phyloP scores from a whole-genome alignment of 2,797 vertebrate species.

The Tadarida brasiliensis region DNA sequence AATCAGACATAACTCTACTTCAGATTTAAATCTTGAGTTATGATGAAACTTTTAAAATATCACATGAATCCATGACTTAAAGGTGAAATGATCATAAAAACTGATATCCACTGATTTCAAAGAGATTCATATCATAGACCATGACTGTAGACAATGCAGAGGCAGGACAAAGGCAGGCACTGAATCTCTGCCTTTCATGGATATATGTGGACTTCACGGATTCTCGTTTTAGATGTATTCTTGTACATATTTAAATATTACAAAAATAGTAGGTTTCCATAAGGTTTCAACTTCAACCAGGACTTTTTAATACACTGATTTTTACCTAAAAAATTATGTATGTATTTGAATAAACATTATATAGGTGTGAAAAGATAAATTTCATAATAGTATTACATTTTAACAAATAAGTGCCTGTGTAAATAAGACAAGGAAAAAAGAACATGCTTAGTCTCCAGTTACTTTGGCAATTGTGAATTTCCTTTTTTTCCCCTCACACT shows the following conservation, averaged over 20 bases:
- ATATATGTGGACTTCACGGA: not conserved
- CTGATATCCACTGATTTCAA: not conserved
- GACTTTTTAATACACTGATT: not conserved
- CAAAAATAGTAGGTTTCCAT: not conserved
- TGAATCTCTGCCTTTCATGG: not conserved
- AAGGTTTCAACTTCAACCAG: not conserved
- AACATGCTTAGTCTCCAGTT: not conserved
- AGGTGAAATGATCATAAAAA: not conserved
- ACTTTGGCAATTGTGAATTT: not conserved
- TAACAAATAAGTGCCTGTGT: not conserved
- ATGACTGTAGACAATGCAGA: not conserved
- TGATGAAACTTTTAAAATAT: constrained; percentile 14
- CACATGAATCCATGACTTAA: not conserved
- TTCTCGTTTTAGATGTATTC: not conserved
- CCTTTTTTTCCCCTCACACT: not conserved
- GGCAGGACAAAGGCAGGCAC: not conserved
- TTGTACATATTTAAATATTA: not conserved
- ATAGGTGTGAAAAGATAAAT: not conserved
- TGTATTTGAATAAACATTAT: not conserved
- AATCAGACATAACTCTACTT: not conserved
- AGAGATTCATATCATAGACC: not conserved
- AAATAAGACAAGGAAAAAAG: not conserved
- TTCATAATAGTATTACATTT: not conserved
- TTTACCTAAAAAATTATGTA: not conserved
- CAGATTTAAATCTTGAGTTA: not conserved